Conservation (phyloP, 2,888 invertebrate species). For the Hypomecis atomaria region DNA sequence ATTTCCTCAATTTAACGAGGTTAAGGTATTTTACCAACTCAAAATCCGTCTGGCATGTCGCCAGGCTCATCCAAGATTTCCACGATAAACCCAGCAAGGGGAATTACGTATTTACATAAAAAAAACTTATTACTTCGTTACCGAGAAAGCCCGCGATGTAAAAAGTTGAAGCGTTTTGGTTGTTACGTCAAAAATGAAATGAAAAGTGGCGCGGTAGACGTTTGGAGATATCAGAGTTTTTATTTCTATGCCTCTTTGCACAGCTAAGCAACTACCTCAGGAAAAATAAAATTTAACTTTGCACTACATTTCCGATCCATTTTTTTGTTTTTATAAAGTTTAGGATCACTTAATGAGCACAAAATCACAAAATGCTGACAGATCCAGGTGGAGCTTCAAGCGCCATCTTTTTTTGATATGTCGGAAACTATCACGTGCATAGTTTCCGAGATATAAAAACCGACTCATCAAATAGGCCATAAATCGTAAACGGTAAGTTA, state of each 20-base stretch:
- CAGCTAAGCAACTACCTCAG: no score
- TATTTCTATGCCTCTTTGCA: neutral
- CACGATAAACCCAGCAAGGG: constrained; percentile 54
- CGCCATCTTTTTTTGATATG: no score
- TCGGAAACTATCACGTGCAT: no score
- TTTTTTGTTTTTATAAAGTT: no score
- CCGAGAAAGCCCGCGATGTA: constrained; percentile 43
- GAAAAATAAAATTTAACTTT: no score
- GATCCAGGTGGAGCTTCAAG: no score
- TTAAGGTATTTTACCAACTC: constrained; percentile 57
- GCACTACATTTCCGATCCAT: no score
- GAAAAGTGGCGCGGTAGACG: constrained; percentile 28
- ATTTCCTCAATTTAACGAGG: constrained; percentile 51
- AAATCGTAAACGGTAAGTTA: no score
- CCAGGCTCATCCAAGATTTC: constrained; percentile 58
- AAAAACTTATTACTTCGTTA: constrained; percentile 50
- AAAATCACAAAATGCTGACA: no score
- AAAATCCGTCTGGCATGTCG: constrained; percentile 57
- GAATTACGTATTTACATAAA: constrained; percentile 57
- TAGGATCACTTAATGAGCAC: no score
- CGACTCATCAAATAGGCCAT: no score
- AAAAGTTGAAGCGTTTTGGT: constrained; percentile 39
- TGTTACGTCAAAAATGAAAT: constrained; percentile 40
- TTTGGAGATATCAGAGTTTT: constrained; percentile 6
- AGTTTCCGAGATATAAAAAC: no score